Base-by-base conservation (phyloP, 1,140 invertebrate species). In the Drosophila mauritiana region DNA sequence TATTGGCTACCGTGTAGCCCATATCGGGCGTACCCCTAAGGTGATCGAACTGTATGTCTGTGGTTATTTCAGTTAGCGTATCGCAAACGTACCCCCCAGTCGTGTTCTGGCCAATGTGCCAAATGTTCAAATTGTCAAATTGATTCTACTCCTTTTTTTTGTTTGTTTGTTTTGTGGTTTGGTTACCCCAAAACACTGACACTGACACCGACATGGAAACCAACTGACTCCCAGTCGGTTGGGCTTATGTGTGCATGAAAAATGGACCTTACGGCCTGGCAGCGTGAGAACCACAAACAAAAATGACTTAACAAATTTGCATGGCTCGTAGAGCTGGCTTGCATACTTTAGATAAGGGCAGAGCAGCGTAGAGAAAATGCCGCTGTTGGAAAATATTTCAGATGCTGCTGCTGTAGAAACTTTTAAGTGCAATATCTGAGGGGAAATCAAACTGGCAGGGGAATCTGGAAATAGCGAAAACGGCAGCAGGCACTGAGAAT, bases 271-370 rank as follows among this genome's bases (percentile, higher is more conserved):
- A 48, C 55, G 56, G 51, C 48, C 74, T 82, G 83, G 83, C 80
- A 84, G 80, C 85, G 84, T 84, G 84, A 89, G 85, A 89, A 89
- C 84, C 77, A 77, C 80, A 90, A 89, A 89, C 74, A 90, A 36
- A 80, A 89, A 89, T 89, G 85, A 89, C 85, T 89, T 80, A 89
- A 89, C 84, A 89, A 90, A 89, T 89, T 90, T 89, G 81, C 81
- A 86, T 81, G 61, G 68, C 53, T 58, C 61, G 73, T 58, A 57
- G 53, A 36, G 25, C 46, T 46, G 56, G 73, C 56, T 68, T 59
- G 83, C 83, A 89, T 89, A 74, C 43, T 57, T 90, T 80, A 89
- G 84, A 89, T 90, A 89, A 89, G 84, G 85, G 84, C 84, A 73
- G 73, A 77, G 74, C 62, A 73, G 74, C 62, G 75, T 72, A 79